phyloP scores from a whole-genome alignment of 2,888 invertebrate genomes.

The Drosophila buzzatii region DNA sequence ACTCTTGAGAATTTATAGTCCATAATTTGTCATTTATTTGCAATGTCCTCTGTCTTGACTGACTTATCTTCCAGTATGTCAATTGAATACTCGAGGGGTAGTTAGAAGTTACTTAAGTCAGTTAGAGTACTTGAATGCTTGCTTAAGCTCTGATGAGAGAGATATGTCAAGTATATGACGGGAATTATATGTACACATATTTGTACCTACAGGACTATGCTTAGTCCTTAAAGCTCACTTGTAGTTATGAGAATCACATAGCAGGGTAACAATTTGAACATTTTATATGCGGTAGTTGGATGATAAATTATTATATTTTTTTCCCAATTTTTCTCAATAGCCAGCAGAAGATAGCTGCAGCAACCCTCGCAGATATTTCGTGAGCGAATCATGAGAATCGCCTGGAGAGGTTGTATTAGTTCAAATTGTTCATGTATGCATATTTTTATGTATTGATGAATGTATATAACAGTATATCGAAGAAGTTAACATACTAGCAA shows the following conservation, averaged over 20 bases:
- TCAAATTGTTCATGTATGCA: neutral
- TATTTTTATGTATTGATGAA: neutral
- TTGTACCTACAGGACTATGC: accelerated
- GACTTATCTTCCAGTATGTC: neutral
- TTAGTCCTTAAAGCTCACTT: neutral
- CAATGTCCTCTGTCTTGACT: conserved; percentile 27
- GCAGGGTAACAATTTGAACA: neutral
- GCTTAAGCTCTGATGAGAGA: conserved; percentile 1
- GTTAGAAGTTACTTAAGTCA: neutral
- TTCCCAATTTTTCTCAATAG: neutral
- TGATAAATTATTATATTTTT: neutral
- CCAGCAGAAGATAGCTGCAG: too few relatives aligned
- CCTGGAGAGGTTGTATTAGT: neutral
- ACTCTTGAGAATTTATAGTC: conserved; percentile 60
- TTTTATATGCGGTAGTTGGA: neutral
- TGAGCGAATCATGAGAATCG: neutral
- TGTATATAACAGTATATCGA: neutral
- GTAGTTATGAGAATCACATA: neutral
- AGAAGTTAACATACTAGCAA: neutral
- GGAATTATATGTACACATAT: neutral
- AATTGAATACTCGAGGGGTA: conserved; percentile 4
- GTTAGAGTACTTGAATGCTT: neutral
- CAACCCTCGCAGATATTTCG: too few relatives aligned
- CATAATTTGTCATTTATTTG: conserved; percentile 73
- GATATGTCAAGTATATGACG: neutral